Evolutionary conservation across 2,888 invertebrate species (phyloP).

Genomic region (Nephrotoma guestfalica): DNA sequence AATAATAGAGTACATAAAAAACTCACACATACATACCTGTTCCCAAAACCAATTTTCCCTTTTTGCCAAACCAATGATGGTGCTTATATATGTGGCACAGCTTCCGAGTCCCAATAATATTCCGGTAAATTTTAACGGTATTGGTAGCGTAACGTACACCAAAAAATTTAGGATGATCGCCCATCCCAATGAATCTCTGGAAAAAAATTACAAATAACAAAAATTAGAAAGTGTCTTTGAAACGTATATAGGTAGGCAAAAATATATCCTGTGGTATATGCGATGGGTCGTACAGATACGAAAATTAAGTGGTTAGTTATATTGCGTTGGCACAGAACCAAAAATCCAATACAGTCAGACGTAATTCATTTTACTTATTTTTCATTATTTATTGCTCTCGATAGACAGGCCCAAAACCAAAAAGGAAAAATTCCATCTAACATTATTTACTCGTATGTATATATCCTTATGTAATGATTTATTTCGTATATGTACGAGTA

Average conservation of each 20-base stretch:
- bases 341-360: neutral
- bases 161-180: constrained; percentile 55
- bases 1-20: neutral
- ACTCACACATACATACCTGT: constrained; percentile 30
- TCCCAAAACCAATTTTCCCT: constrained; percentile 34
- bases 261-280: no score
- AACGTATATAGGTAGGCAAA: neutral
- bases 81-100: constrained; percentile 43
- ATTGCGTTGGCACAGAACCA: neutral
- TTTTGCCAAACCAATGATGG: constrained; percentile 41
- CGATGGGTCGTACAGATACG: neutral
- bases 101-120: constrained; percentile 43
- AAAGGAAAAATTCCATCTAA: neutral
- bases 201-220: constrained; percentile 12
- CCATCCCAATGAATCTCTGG: constrained; percentile 56
- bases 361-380: neutral
- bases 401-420: neutral
- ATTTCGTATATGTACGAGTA: neutral
- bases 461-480: neutral
- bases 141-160: constrained; percentile 56
- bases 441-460: no score
- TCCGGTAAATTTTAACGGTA: constrained; percentile 46
- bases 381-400: neutral
- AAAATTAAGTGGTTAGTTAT: neutral
- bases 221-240: neutral